These are phyloP conservation scores for Papilio protenor DNA, from an alignment of 2,888 invertebrate species.

Conservation along the genomic window DNA sequence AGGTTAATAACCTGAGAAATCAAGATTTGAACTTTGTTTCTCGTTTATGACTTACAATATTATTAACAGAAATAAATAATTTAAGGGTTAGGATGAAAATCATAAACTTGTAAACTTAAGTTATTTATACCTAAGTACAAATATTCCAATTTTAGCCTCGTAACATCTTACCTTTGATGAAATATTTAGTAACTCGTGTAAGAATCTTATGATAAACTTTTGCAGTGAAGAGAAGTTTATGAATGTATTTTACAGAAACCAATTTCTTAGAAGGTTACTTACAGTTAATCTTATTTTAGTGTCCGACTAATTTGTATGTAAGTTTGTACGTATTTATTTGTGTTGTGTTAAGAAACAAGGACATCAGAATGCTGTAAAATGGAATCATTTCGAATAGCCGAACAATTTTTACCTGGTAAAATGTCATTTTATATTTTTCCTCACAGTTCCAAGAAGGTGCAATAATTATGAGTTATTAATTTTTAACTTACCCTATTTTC, in stretches of 20 bases:
- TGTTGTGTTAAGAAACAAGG: too few relatives aligned
- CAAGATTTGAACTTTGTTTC: not conserved
- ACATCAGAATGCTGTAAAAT: too few relatives aligned
- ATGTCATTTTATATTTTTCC: too few relatives aligned
- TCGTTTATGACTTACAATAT: not conserved
- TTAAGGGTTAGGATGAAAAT: not conserved
- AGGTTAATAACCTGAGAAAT: not conserved
- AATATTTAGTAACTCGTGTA: slow-evolving; percentile 11
- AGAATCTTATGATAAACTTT: slow-evolving; percentile 4
- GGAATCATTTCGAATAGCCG: too few relatives aligned
- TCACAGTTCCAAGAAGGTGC: too few relatives aligned
- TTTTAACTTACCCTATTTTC: too few relatives aligned
- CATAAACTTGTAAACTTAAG: not conserved
- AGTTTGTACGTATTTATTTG: not conserved
- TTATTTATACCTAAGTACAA: not conserved
- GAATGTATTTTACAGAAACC: not conserved
- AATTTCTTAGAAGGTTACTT: not conserved
- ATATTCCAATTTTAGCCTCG: not conserved
- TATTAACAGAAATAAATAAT: not conserved
- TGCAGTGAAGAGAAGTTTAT: not conserved
- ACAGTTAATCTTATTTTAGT: not conserved
- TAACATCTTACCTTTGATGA: not conserved
- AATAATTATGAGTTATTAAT: too few relatives aligned
- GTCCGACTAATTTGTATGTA: not conserved
- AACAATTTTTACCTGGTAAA: too few relatives aligned